phyloP scores from a whole-genome alignment of 2,888 invertebrate species.

The Merodon equestris region DNA sequence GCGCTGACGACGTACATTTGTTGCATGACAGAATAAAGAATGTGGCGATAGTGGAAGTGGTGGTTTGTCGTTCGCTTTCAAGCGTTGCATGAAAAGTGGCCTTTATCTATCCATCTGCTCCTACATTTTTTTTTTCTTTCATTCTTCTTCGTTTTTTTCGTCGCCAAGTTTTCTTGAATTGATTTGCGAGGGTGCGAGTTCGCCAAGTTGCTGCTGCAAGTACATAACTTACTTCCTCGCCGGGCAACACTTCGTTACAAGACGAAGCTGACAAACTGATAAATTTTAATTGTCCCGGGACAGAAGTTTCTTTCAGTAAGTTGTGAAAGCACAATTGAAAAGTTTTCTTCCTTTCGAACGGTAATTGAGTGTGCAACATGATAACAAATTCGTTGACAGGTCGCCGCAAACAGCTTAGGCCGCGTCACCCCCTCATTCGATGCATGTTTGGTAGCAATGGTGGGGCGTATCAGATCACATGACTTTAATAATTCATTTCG shows the following conservation, averaged over 20 bases:
- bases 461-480: too few relatives aligned
- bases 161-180: conserved; percentile 17
- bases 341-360: too few relatives aligned
- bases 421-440: too few relatives aligned
- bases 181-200: conserved; percentile 35
- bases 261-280: conserved; percentile 20
- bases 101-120: neutral
- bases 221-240: conserved; percentile 11
- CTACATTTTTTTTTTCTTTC: neutral
- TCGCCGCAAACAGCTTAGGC: too few relatives aligned
- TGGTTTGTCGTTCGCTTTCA: conserved; percentile 24
- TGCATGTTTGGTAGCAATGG: neutral
- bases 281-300: conserved; percentile 24
- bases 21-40: conserved; percentile 17
- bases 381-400: too few relatives aligned
- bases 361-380: too few relatives aligned
- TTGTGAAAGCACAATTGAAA: too few relatives aligned
- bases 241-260: too few relatives aligned
- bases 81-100: conserved; percentile 28
- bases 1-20: neutral
- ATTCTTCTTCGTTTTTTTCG: neutral
- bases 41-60: conserved; percentile 16
- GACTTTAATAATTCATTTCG: conserved; percentile 6
- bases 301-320: conserved; percentile 5
- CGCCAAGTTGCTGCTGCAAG: conserved; percentile 24